Evolutionary conservation across 2,113 vertebrate species (phyloP).

Genomic region (Notechis scutatus): DNA sequence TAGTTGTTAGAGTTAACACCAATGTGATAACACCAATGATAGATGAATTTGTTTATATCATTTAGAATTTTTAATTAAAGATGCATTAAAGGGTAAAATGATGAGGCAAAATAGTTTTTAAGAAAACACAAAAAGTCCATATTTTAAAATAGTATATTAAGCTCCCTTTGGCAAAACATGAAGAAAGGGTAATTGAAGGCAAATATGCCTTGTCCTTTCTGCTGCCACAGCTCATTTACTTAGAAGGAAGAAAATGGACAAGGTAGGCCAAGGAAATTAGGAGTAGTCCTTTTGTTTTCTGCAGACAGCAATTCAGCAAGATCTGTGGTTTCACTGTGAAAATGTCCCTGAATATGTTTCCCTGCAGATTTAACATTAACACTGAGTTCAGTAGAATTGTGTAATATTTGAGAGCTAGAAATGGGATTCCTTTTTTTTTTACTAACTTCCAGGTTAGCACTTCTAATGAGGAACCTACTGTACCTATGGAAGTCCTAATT

Average conservation of each 20-base stretch:
- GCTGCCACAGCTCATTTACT: background rate
- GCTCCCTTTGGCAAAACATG: background rate
- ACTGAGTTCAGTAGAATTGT: background rate
- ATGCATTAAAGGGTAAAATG: background rate
- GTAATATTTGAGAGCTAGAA: background rate
- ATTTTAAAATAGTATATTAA: background rate
- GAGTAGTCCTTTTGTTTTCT: background rate
- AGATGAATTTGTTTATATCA: slow-evolving; percentile 5
- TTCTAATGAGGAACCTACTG: background rate
- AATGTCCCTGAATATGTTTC: background rate
- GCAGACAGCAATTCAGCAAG: background rate
- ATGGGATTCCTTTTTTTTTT: background rate
- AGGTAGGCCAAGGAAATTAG: background rate
- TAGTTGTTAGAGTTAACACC: background rate
- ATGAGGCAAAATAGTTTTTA: background rate
- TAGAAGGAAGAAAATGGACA: background rate
- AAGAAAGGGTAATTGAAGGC: background rate
- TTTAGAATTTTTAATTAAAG: background rate
- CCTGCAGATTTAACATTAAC: background rate
- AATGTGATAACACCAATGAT: background rate
- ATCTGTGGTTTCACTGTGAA: background rate
- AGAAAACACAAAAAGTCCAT: background rate
- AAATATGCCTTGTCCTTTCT: background rate
- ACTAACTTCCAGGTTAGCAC: background rate
- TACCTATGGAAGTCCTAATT: background rate